Base-by-base conservation (phyloP, 2,113 vertebrate species). In the Hassar affinis region DNA sequence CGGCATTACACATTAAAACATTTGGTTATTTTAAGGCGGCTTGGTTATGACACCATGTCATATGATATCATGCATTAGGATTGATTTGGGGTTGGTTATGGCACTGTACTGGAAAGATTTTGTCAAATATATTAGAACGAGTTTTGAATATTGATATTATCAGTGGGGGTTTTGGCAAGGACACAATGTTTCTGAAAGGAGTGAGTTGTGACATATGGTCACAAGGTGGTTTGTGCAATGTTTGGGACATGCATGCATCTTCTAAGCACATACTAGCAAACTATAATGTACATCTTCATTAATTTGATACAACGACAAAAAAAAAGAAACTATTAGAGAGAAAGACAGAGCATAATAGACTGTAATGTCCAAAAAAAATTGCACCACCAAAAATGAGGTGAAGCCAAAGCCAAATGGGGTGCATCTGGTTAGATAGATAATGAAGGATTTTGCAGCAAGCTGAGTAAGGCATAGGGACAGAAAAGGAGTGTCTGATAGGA, bases 391-490 rank as follows among this genome's bases (percentile, higher is more conserved):
- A 66, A 49, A 64, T 30, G n/a, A 64, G 57, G 57, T 62, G 56
- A 61, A 49, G n/a, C 25, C 22, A 72, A 59, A 78, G 56, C 27
- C 35, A 59, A 77, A 33, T 45, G 72, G 35, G n/a, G 27, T 68
- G 38, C 17, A 11, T 74, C 68, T 45, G 81, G 45, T 47, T 27
- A 76, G 69, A 38, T 7, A 62, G 56, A 75, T 62, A 76, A 75
- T 59, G 71, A 76, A 76, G 74, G 71, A 80, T 64, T 80, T 30
- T 64, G 42, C 42, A 47, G 72, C 45, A 78, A 64, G 57, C 47
- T 18, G 15, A 51, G 35, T 68, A 42, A 79, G 64, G 15, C 51
- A 62, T 47, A 68, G 14, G 51, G 52, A 69, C 22, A 78, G 82
- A 79, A 20, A 64, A 33, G 10, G 2, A 64, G 52, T 56, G 22